Conservation (phyloP, 2,797 vertebrate species). For the Neosilurus hyrtlii region DNA sequence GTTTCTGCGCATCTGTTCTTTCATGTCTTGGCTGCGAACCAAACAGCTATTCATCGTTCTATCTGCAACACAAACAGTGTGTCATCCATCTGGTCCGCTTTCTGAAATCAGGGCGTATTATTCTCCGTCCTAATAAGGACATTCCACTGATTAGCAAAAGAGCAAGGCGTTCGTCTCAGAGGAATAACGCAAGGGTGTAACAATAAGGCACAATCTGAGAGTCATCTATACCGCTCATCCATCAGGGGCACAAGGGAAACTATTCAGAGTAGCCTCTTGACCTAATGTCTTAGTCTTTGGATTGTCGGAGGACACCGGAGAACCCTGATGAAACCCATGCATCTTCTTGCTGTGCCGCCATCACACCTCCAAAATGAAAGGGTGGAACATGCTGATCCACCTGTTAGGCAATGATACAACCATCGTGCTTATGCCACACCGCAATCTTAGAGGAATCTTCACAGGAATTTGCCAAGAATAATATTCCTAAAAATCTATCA, state of each 20-base stretch:
- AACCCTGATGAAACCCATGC: no score
- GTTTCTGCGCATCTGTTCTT: slow-evolving; percentile 64
- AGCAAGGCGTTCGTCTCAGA: background rate
- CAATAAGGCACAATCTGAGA: background rate
- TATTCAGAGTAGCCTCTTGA: no score
- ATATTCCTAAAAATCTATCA: background rate
- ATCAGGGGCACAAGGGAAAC: no score
- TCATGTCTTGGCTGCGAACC: slow-evolving; percentile 62
- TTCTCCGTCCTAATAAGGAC: background rate
- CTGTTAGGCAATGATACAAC: no score
- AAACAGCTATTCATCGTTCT: slow-evolving; percentile 60
- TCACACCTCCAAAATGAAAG: no score
- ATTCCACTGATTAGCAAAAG: background rate
- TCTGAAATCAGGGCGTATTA: slow-evolving; percentile 2
- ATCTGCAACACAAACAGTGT: slow-evolving; percentile 45
- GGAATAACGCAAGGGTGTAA: background rate
- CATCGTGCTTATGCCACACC: no score
- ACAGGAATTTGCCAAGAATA: background rate
- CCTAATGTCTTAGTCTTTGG: no score
- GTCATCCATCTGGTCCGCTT: slow-evolving; percentile 4
- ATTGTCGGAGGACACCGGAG: no score
- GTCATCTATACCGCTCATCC: no score
- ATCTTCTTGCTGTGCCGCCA: no score
- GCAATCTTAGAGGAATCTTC: no score
- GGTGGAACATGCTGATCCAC: no score